Percentiles rank a stretch among this genome's conserved stretches.
phyloP scores from a whole-genome alignment of 2,113 vertebrate species.

The Lepidothrix coronata region DNA sequence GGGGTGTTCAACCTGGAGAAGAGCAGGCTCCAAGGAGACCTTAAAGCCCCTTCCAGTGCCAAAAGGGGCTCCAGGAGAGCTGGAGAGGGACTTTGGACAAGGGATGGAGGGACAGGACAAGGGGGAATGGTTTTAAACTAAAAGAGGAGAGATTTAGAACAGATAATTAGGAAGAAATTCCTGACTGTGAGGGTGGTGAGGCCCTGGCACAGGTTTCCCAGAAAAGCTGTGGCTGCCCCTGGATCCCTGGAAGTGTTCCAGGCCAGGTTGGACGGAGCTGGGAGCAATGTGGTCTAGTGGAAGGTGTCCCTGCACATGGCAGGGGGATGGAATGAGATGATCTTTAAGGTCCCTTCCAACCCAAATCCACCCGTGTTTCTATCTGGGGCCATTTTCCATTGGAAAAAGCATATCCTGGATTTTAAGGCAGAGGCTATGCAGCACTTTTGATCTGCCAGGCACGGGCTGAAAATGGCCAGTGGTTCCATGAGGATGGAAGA shows the following conservation, averaged over 20 bases:
- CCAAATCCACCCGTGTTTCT: not conserved
- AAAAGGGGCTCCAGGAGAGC: not conserved
- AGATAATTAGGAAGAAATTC: not conserved
- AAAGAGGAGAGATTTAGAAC: not conserved
- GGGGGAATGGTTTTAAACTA: not conserved
- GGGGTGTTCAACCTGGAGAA: rapidly evolving
- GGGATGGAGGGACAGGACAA: not conserved
- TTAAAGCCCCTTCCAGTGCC: not conserved
- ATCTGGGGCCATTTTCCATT: rapidly evolving
- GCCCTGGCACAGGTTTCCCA: not conserved
- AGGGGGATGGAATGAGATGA: rapidly evolving
- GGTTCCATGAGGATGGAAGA: not conserved
- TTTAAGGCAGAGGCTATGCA: not conserved
- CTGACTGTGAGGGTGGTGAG: rapidly evolving
- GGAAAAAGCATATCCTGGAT: not conserved
- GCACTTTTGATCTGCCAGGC: not conserved
- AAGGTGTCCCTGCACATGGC: not conserved
- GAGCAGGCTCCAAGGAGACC: not conserved
- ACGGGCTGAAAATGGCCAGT: rapidly evolving
- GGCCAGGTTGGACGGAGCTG: rapidly evolving
- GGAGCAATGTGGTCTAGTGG: rapidly evolving
- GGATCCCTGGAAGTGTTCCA: not conserved
- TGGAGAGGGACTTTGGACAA: not conserved
- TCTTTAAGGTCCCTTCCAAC: not conserved
- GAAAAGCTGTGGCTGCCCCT: not conserved